Percentiles rank a stretch among this genome's conserved stretches.
phyloP scores from a whole-genome alignment of 2,113 vertebrate species.

The Castor canadensis region DNA sequence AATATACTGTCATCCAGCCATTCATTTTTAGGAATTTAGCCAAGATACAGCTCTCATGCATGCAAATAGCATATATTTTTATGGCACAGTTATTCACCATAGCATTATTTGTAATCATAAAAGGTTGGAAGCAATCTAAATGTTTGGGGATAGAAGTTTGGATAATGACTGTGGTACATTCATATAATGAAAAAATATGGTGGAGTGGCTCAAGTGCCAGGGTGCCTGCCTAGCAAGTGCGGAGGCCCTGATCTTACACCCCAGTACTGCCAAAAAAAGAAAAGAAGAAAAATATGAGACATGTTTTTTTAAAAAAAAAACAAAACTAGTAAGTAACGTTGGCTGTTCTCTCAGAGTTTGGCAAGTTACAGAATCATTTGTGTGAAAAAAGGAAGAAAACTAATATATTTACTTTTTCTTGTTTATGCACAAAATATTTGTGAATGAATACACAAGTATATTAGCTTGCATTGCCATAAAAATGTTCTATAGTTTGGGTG shows the following conservation, averaged over 20 bases:
- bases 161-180: not conserved
- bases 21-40: constrained; percentile 5
- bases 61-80: not conserved
- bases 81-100: not conserved
- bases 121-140: constrained; percentile 1
- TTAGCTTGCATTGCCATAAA: not conserved
- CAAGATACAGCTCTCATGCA: not conserved
- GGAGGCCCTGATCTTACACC: too few species aligned
- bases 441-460: not conserved
- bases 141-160: not conserved
- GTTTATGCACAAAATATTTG: not conserved
- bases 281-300: too few species aligned
- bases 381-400: not conserved
- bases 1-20: not conserved
- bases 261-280: too few species aligned
- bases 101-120: not conserved
- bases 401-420: not conserved
- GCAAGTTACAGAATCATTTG: not conserved
- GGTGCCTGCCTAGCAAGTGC: too few species aligned
- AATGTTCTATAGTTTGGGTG: not conserved
- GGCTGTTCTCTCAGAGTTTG: not conserved
- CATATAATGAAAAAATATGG: not conserved
- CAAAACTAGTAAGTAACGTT: too few species aligned
- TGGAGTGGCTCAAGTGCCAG: too few species aligned
- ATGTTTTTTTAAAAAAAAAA: not conserved